These are phyloP conservation scores for Tetrapedia diversipes DNA, from an alignment of 2,888 invertebrate species.

Conservation along the genomic window DNA sequence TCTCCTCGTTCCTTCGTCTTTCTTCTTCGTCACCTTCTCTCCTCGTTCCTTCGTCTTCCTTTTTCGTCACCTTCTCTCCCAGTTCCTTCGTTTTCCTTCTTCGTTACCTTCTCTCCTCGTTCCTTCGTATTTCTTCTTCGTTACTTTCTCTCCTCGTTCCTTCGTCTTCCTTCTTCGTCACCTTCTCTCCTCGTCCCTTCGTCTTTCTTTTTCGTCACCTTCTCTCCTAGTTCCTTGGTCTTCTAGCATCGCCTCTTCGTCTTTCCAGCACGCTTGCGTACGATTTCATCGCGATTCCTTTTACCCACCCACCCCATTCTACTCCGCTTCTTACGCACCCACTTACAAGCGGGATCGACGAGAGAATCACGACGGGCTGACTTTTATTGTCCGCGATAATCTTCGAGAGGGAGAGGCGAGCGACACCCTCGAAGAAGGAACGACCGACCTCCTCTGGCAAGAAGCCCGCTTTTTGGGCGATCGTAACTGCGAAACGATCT, in stretches of 20 bases:
- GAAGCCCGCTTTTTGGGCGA: constrained; percentile 39
- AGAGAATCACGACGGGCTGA: constrained; percentile 60
- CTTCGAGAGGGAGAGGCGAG: constrained; percentile 54
- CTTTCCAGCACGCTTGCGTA: too few relatives aligned
- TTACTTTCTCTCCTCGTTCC: background rate
- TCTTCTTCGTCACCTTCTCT: too few relatives aligned
- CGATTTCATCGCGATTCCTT: constrained; percentile 43
- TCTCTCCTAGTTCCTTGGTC: too few relatives aligned
- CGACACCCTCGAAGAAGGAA: constrained; percentile 54
- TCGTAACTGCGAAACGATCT: constrained; percentile 34
- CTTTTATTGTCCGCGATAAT: constrained; percentile 71
- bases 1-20: background rate
- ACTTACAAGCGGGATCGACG: constrained; percentile 49
- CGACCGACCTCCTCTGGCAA: constrained; percentile 19
- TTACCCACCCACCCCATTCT: too few relatives aligned
- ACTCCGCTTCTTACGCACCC: too few relatives aligned
- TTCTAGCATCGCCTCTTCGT: background rate
- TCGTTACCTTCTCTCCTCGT: background rate
- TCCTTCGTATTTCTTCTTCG: too few relatives aligned
- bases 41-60: background rate
- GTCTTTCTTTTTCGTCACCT: too few relatives aligned
- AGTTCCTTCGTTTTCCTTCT: too few relatives aligned
- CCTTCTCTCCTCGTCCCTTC: too few relatives aligned
- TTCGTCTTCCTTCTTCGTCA: too few relatives aligned
- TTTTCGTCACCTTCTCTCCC: too few relatives aligned